Percentiles rank a stretch among this genome's conserved stretches.
Conservation (phyloP, 2,888 invertebrate species). For the Melinopterus prodromus region DNA sequence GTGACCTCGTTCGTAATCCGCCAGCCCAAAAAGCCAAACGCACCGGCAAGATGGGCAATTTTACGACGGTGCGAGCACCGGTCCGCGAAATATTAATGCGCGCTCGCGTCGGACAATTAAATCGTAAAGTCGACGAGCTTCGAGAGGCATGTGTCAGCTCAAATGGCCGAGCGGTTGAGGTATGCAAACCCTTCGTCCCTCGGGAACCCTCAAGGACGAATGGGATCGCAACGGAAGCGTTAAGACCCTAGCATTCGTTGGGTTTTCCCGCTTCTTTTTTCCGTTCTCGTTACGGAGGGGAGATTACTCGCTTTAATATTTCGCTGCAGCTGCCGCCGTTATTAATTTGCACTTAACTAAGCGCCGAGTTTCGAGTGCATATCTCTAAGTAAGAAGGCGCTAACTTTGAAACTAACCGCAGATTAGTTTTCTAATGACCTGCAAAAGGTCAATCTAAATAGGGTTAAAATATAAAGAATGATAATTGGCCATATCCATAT, state of each 20-base stretch:
- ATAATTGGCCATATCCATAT: too few species aligned
- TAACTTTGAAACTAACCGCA: not conserved
- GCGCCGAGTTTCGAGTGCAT: not conserved
- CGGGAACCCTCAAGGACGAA: not conserved
- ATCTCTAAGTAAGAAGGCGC: not conserved
- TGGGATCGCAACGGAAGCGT: not conserved
- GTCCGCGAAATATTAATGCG: constrained; percentile 4
- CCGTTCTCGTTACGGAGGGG: not conserved
- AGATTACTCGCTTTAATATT: not conserved
- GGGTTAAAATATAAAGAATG: too few species aligned
- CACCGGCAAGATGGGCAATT: not conserved
- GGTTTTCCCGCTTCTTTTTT: not conserved
- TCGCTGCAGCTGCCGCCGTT: not conserved
- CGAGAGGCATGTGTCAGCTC: not conserved
- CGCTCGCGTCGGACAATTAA: not conserved
- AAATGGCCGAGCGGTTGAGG: not conserved
- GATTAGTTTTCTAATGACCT: too few species aligned
- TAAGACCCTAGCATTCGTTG: not conserved
- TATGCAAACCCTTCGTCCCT: not conserved
- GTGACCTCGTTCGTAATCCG: not conserved
- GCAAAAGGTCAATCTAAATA: too few species aligned
- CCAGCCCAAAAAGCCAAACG: not conserved
- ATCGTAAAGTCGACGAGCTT: not conserved
- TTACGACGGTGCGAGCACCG: not conserved
- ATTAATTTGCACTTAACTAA: not conserved